Base-by-base conservation (phyloP, 1,140 invertebrate genomes). In the Chelonus insularis region DNA sequence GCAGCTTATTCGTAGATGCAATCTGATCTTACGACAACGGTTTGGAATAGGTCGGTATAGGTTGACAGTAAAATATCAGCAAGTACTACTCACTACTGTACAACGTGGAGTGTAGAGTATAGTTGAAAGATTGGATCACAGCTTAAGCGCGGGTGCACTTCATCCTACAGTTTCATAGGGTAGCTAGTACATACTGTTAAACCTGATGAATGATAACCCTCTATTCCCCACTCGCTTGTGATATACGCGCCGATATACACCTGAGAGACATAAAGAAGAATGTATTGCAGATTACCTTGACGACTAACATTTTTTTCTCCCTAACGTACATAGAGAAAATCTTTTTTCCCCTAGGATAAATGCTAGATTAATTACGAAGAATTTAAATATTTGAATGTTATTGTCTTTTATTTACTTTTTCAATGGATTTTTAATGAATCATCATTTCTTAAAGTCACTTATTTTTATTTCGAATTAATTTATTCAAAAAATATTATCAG, bases 41-140 rank as follows among this genome's bases (percentile, higher is more conserved):
- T 77, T 77, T 73, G 68, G 73, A 78, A 78, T 29, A 29, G 25
- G 25, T 29, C 25, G 25, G 72, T 75, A 79, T 79, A 55, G 73
- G 72, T 76, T 73, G 77, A 78, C 78, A 80, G 78, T 80, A 78
- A 80, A 80, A 80, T 80, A 79, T 80, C 78, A 80, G 76, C 72
- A 75, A 75, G 72, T 78, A 77, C 74, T 71, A 72, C 71, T 77
- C 72, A 72, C 69, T 29, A 29, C 25, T 29, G 25, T 29, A 29
- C 3, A 29, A 3, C 7, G 3, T 29, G 25, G 3, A 29, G 25
- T 29, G 25, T 7, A 29, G 25, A 29, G 25, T 71, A 68, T 67
- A 62, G 47, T 50, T 65, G 68, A 60, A 62, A 67, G 77, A 79
- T 79, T 71, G 65, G 63, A 78, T 78, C 75, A 68, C 70, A 71